Evolutionary conservation across 1,140 invertebrate species (phyloP).

Genomic region (Tetragonula clypearis): DNA sequence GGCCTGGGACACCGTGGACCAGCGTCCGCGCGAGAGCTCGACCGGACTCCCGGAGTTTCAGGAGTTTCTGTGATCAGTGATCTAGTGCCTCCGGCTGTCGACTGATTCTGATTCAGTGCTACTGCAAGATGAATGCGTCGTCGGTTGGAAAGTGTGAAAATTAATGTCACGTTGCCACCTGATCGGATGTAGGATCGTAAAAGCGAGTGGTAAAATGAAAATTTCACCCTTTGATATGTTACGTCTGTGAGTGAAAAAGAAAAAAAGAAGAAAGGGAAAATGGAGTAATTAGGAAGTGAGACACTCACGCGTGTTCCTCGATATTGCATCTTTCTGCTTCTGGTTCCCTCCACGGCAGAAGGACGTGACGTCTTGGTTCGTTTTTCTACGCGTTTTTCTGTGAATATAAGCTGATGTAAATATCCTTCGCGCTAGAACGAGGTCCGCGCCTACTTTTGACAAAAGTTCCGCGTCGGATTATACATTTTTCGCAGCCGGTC

Average conservation of each 20-base stretch:
- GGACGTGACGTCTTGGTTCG: background rate
- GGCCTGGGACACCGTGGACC: too few species aligned
- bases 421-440: background rate
- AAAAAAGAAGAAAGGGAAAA: too few species aligned
- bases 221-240: background rate
- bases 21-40: background rate
- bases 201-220: background rate
- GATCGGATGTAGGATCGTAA: background rate
- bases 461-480: background rate
- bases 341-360: too few species aligned
- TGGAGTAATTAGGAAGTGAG: background rate
- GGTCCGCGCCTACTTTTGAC: background rate
- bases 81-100: conserved; percentile 15
- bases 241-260: background rate
- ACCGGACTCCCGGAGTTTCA: background rate
- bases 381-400: background rate
- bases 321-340: too few species aligned
- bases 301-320: background rate
- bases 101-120: conserved; percentile 1
- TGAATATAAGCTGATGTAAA: background rate
- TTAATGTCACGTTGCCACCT: background rate
- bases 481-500: background rate
- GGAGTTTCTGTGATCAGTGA: conserved; percentile 29
- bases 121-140: conserved; percentile 9
- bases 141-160: conserved; percentile 22